phyloP scores from a whole-genome alignment of 2,797 vertebrate species.

The Enoplosus armatus region DNA sequence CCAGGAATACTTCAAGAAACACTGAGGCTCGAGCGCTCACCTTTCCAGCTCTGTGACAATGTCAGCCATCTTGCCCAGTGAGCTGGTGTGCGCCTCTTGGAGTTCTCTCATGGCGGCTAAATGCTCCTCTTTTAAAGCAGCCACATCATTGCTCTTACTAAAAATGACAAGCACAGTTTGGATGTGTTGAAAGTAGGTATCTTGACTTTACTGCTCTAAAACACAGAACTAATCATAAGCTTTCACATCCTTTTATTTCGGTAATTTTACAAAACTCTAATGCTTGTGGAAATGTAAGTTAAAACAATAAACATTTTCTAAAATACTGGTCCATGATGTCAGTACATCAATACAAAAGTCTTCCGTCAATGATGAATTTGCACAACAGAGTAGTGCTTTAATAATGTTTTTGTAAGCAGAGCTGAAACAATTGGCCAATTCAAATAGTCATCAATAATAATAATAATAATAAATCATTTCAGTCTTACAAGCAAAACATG shows the following conservation, averaged over 20 bases:
- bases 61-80: constrained; percentile 79
- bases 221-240: neutral
- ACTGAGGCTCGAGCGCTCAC: constrained; percentile 70
- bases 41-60: constrained; percentile 86
- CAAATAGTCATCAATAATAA: neutral
- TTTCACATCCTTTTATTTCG: neutral
- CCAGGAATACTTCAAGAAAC: constrained; percentile 1
- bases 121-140: constrained; percentile 76
- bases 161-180: constrained; percentile 18
- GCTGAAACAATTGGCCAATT: neutral
- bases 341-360: neutral
- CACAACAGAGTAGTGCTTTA: neutral
- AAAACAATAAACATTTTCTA: neutral
- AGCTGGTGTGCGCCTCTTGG: constrained; percentile 79
- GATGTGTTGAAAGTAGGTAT: neutral
- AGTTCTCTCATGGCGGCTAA: constrained; percentile 71
- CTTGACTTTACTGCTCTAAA: neutral
- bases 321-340: neutral
- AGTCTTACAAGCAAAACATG: neutral
- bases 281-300: neutral
- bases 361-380: neutral
- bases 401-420: neutral
- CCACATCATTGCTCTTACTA: constrained; percentile 85
- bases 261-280: neutral
- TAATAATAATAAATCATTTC: neutral